phyloP scores from a whole-genome alignment of 2,888 invertebrate species.

The Leptopilina syphax region DNA sequence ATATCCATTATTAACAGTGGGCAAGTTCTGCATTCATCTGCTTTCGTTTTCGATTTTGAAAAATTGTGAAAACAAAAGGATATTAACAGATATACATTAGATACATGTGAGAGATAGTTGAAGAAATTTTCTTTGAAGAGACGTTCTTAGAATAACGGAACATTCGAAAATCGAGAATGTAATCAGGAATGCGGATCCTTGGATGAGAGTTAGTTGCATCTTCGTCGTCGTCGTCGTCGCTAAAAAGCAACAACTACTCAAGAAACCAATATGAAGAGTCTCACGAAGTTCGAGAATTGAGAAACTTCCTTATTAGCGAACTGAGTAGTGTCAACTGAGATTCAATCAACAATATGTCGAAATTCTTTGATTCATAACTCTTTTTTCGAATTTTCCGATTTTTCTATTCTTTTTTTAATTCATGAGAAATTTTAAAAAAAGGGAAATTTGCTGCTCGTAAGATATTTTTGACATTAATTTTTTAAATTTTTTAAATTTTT shows the following conservation, averaged over 20 bases:
- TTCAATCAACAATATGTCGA: constrained; percentile 1
- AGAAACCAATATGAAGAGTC: constrained; percentile 47
- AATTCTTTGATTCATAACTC: not conserved
- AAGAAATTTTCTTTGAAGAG: constrained; percentile 29
- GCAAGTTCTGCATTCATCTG: too few relatives aligned
- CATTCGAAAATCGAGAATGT: constrained; percentile 31
- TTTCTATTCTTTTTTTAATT: too few relatives aligned
- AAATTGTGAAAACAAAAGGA: not conserved
- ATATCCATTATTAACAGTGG: too few relatives aligned
- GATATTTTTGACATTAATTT: too few relatives aligned
- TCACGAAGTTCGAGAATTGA: constrained; percentile 9
- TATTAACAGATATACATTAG: constrained; percentile 17
- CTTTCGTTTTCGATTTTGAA: not conserved
- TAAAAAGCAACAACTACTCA: constrained; percentile 56
- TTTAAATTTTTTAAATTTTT: too few relatives aligned
- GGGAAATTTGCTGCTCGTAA: too few relatives aligned
- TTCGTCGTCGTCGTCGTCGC: constrained; percentile 43
- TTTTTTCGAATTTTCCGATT: too few relatives aligned
- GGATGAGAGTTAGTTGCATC: constrained; percentile 30
- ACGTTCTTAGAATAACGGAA: constrained; percentile 33
- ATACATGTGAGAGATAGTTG: constrained; percentile 18
- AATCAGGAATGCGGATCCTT: constrained; percentile 28
- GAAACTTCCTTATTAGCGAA: constrained; percentile 45
- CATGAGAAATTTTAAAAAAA: too few relatives aligned
- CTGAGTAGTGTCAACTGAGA: constrained; percentile 50